A percentile compares a stretch with the other conserved stretches of the same genome.
phyloP scores from a whole-genome alignment of 2,113 vertebrate genomes.

The Eudyptes chrysolophus region DNA sequence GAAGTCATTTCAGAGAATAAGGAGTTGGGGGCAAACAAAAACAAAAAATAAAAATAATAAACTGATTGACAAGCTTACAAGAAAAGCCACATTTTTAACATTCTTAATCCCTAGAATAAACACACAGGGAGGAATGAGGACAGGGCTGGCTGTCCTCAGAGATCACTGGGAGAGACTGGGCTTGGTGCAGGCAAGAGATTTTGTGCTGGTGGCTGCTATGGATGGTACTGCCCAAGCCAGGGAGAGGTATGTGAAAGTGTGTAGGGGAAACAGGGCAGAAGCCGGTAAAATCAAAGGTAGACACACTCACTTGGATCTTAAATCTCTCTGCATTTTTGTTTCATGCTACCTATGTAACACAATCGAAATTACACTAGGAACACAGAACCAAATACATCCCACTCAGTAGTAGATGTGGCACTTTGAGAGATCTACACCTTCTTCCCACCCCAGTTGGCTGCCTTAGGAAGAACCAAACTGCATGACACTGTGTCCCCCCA shows the following conservation, averaged over 20 bases:
- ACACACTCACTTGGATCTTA: background rate
- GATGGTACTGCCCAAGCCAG: background rate
- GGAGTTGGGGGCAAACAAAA: conserved; percentile 38
- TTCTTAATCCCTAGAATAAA: conserved; percentile 43
- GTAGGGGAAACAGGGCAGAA: background rate
- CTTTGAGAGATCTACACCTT: background rate
- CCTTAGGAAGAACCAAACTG: background rate
- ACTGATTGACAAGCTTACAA: conserved; percentile 39
- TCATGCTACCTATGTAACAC: background rate
- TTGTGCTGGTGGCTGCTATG: background rate
- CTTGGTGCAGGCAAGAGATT: background rate
- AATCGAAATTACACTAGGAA: background rate
- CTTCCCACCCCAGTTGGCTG: background rate
- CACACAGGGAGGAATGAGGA: background rate
- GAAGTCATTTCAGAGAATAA: background rate
- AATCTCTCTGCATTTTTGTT: background rate
- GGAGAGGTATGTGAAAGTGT: background rate
- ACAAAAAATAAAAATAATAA: conserved; percentile 48
- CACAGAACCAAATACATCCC: background rate
- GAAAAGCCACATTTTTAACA: conserved; percentile 49
- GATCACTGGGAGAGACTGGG: background rate
- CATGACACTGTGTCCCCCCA: background rate
- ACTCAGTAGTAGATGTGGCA: background rate
- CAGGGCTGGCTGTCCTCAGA: background rate
- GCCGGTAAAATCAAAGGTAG: background rate